Base-by-base conservation (phyloP, 1,140 invertebrate species). In the Drosophila ohnishii region DNA sequence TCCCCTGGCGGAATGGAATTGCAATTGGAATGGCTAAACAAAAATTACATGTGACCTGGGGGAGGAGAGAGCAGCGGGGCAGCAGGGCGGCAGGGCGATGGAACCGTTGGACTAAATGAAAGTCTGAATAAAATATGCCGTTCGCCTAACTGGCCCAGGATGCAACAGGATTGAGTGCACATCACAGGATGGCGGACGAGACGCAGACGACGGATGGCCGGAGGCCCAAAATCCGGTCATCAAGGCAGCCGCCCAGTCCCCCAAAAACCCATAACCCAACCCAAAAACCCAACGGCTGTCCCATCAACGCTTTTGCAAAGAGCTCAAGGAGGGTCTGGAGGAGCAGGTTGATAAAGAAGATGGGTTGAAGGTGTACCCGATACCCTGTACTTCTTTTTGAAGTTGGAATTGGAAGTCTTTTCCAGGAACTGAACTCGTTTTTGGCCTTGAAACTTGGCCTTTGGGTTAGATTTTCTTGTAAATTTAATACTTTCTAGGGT, bases 1-100 rank as follows among this genome's bases (percentile, higher is more conserved):
- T 55, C 40, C 44, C 50, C 60, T 61, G 60, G 50, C 48, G 44
- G 67, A 85, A 77, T 75, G 74, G 58, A 77, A 71, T 83, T 83
- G 75, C 75, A 85, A 85, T 84, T 85, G 80, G 74, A 82, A 78
- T 78, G 45, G 61, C 67, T 80, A 77, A 84, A 73, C 83, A 66
- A 79, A 83, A 81, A 80, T 85, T 80, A 75, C 56, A 69, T 80
- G 55, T 71, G 65, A 58, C 47, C 45, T 16, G 59, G n/a, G 37
- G 60, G 58, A 34, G 44, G 16, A 6, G 19, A 22, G 32, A 28
- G 22, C 22, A 22, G 22, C 22, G 2, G 22, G 22, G 22, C 10
- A 19, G 34, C 10, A n/a, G 25, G 5, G 0, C 5, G 19, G 35
- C 3, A 13, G 32, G 37, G 14, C 5, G 22, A 16, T 22, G 44